Evolutionary conservation across 2,888 invertebrate genomes (phyloP).

Genomic region (Athripsodes cinereus): DNA sequence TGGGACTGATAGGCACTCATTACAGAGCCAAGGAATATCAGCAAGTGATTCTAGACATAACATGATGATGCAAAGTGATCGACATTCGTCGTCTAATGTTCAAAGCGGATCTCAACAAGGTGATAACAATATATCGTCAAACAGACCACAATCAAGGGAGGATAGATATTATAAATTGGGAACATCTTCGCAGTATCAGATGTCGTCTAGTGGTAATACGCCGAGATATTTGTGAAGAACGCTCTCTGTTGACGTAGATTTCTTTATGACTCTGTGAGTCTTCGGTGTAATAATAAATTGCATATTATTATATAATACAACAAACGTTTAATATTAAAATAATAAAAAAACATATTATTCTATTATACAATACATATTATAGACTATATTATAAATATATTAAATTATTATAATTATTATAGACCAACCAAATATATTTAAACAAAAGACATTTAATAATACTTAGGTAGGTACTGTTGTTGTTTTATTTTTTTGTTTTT

Average conservation of each 20-base stretch:
- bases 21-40: background rate
- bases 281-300: no score
- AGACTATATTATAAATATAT: no score
- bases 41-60: background rate
- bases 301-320: no score
- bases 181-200: conserved; percentile 20
- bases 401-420: no score
- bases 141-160: conserved; percentile 1
- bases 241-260: conserved; percentile 18
- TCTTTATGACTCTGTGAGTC: conserved; percentile 23
- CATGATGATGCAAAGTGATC: background rate
- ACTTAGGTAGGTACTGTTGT: no score
- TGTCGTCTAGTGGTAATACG: conserved; percentile 13
- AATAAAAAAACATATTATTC: no score
- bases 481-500: no score
- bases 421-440: no score
- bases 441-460: no score
- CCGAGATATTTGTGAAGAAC: conserved; percentile 25
- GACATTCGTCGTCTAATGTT: background rate
- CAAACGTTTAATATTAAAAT: no score
- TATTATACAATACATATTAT: no score
- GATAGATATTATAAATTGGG: conserved; percentile 2
- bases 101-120: background rate
- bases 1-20: background rate
- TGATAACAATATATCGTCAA: background rate